Base-by-base conservation (phyloP, 2,888 invertebrate genomes). In the Coelinius sp. region DNA sequence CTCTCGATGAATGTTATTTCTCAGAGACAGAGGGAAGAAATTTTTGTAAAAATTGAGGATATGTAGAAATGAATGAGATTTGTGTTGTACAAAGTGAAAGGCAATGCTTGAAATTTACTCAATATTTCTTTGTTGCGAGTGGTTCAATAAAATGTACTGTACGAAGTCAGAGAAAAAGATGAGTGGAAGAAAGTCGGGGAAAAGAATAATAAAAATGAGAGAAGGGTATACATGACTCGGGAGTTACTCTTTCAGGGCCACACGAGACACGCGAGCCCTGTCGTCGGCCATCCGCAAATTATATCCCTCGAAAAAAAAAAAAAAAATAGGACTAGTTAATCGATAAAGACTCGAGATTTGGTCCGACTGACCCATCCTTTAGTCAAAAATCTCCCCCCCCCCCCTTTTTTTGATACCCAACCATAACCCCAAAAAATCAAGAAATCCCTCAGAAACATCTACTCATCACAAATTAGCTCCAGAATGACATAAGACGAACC, bases 401-500 rank as follows among this genome's bases (percentile, higher is more conserved):
- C n/a, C 14, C n/a, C n/a, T n/a, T n/a, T n/a, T n/a, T n/a, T n/a
- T n/a, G n/a, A n/a, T n/a, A n/a, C n/a, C n/a, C n/a, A n/a, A n/a
- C 6, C 35, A 10, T 8, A 35, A 8, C 35, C 35, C 35, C 35
- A 35, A 7, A 35, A 10, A 8, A 35, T 7, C 35, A 35, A 1
- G n/a, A 41, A 12, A 41, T 12, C 31, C 3, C 7, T 31, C 31
- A 31, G 7, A 31, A 31, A 31, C 7, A 31, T 31, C 31, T 70
- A 53, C 71, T 31, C 31, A 5, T 31, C 7, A 3, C 5, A 3
- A 5, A 31, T 3, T 41, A 6, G 4, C 41, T 68, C 77, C 80
- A n/a, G 80, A 81, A 84, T 84, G 84, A 85, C 83, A 84, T 82
- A 83, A 84, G 85, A 84, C 83, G 82, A 79, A 81, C 84, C 82